Evolutionary conservation across 2,797 vertebrate species (phyloP).

Genomic region (Enteromius paludinosus): DNA sequence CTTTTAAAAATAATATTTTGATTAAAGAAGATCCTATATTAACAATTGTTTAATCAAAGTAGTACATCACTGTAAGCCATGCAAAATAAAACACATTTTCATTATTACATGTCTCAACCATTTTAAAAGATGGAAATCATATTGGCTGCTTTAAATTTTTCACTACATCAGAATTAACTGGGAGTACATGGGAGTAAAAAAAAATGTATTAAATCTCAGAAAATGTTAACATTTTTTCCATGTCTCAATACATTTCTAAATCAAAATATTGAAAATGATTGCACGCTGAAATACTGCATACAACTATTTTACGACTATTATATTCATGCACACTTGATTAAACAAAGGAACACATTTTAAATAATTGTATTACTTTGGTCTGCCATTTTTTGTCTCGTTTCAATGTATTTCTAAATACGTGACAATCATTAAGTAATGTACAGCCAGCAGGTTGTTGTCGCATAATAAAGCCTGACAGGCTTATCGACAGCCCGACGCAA

Average conservation of each 20-base stretch:
- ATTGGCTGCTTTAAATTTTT: background rate
- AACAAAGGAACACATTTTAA: background rate
- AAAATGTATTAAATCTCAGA: background rate
- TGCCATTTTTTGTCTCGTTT: background rate
- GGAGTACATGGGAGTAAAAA: background rate
- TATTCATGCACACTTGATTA: background rate
- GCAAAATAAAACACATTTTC: background rate
- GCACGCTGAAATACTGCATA: background rate
- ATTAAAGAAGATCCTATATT: background rate
- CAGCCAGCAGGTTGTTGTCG: too few relatives aligned
- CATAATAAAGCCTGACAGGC: too few relatives aligned
- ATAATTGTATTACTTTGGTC: background rate
- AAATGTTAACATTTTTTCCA: background rate
- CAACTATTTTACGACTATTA: background rate
- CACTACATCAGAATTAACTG: background rate
- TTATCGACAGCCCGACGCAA: too few relatives aligned
- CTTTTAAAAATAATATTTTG: background rate
- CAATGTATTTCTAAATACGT: background rate
- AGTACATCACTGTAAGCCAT: background rate
- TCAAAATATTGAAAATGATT: background rate
- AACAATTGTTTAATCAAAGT: background rate
- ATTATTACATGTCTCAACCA: background rate
- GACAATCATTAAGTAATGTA: too few relatives aligned
- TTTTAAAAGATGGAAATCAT: slow-evolving; percentile 1
- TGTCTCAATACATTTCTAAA: background rate